phyloP scores from a whole-genome alignment of 2,888 invertebrate genomes.

The Rhaphigaster nebulosa region DNA sequence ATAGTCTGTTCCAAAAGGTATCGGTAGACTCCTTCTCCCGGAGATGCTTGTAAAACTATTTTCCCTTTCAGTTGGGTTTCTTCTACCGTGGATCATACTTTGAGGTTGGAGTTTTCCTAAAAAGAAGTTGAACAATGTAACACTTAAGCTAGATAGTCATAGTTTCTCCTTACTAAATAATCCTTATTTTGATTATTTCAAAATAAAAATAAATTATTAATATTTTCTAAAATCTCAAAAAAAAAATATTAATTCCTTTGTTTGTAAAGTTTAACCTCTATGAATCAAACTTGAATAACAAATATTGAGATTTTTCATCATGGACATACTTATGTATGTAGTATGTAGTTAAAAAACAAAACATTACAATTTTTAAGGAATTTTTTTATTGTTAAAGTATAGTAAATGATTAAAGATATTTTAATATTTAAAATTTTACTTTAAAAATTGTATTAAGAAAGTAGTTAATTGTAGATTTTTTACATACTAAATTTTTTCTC shows the following conservation, averaged over 20 bases:
- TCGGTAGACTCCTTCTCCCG: neutral
- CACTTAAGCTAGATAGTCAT: too few species aligned
- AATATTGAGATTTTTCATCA: neutral
- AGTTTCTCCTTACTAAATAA: too few species aligned
- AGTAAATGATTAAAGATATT: too few species aligned
- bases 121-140: neutral
- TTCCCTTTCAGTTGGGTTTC: neutral
- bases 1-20: conserved; percentile 22
- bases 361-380: neutral
- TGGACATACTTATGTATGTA: neutral
- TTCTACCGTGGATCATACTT: neutral
- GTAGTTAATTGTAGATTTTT: too few species aligned
- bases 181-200: too few species aligned
- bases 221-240: neutral
- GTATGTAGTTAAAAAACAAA: neutral
- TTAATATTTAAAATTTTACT: too few species aligned
- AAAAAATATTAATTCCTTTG: too few species aligned
- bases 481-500: too few species aligned
- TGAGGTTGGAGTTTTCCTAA: neutral
- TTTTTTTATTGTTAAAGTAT: too few species aligned
- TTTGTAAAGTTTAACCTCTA: neutral
- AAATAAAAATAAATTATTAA: too few species aligned
- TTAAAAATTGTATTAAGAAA: too few species aligned
- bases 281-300: neutral
- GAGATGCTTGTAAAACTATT: neutral